phyloP scores from a whole-genome alignment of 2,797 vertebrate genomes.

The Poeciliopsis gracilis region DNA sequence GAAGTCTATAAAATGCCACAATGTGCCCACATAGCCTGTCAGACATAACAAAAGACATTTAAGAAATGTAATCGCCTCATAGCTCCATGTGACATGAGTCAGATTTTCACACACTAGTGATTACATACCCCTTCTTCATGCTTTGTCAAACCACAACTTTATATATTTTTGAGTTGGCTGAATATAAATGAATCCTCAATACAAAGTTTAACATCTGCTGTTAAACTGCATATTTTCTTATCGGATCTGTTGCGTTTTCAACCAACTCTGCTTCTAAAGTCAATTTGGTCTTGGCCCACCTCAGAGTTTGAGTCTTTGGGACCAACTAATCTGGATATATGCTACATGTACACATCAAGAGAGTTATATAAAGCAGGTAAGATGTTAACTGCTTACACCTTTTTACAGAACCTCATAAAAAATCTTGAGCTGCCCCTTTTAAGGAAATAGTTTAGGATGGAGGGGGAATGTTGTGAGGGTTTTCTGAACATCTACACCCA shows the following conservation, averaged over 20 bases:
- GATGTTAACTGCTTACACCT: not conserved
- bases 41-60: not conserved
- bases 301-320: not conserved
- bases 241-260: not conserved
- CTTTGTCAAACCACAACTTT: not conserved
- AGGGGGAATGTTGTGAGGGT: not conserved
- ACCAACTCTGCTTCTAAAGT: not conserved
- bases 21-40: not conserved
- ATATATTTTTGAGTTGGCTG: not conserved
- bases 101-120: not conserved
- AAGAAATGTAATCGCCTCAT: conserved; percentile 3
- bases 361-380: not conserved
- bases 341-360: not conserved
- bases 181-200: not conserved
- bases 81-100: conserved; percentile 6
- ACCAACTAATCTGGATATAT: not conserved
- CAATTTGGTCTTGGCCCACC: not conserved
- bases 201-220: not conserved
- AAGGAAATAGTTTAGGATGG: not conserved
- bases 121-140: not conserved
- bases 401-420: not conserved
- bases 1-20: not conserved
- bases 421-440: not conserved
- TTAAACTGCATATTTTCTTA: not conserved
- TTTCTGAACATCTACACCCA: not conserved